Evolutionary conservation across 1,140 invertebrate species (phyloP).

Genomic region (Leguminivora glycinivorella): DNA sequence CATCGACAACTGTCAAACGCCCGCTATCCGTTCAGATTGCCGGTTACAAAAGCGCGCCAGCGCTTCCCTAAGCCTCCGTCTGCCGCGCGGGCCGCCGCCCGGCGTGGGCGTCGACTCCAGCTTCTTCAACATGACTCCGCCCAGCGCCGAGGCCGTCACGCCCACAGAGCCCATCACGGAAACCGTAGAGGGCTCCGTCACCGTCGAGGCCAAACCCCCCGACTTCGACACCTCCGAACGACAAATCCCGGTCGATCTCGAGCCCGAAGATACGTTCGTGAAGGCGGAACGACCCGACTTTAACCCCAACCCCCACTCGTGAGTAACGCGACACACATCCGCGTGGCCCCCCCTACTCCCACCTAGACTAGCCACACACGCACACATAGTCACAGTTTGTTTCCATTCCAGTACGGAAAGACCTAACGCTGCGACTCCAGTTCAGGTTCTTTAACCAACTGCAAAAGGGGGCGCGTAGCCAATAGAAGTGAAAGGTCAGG

Average conservation of each 20-base stretch:
- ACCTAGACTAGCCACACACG: not conserved
- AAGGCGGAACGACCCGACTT: slow-evolving; percentile 60
- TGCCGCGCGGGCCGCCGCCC: slow-evolving; percentile 68
- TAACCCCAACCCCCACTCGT: slow-evolving; percentile 75
- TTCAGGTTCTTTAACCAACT: slow-evolving; percentile 96
- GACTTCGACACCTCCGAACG: slow-evolving; percentile 29
- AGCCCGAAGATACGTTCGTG: slow-evolving; percentile 49
- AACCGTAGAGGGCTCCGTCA: slow-evolving; percentile 40
- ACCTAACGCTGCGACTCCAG: slow-evolving; percentile 93
- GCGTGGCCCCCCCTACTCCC: slow-evolving; percentile 46
- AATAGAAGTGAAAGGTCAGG: slow-evolving; percentile 89
- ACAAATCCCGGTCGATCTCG: slow-evolving; percentile 31
- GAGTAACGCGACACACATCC: slow-evolving; percentile 66
- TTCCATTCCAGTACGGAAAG: slow-evolving; percentile 92
- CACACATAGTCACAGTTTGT: slow-evolving; percentile 59
- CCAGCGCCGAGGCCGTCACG: slow-evolving; percentile 66
- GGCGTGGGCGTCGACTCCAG: slow-evolving; percentile 57
- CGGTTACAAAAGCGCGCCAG: slow-evolving; percentile 74
- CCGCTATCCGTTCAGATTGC: slow-evolving; percentile 57
- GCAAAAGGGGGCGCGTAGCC: slow-evolving; percentile 90
- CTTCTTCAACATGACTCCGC: slow-evolving; percentile 69
- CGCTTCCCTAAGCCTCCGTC: slow-evolving; percentile 68
- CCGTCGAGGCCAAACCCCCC: slow-evolving; percentile 37
- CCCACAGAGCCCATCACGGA: slow-evolving; percentile 52
- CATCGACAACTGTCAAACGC: slow-evolving; percentile 17